A percentile compares a stretch with the other conserved stretches of the same genome.
phyloP scores from a whole-genome alignment of 2,113 vertebrate species.

The Laticauda laticaudata region DNA sequence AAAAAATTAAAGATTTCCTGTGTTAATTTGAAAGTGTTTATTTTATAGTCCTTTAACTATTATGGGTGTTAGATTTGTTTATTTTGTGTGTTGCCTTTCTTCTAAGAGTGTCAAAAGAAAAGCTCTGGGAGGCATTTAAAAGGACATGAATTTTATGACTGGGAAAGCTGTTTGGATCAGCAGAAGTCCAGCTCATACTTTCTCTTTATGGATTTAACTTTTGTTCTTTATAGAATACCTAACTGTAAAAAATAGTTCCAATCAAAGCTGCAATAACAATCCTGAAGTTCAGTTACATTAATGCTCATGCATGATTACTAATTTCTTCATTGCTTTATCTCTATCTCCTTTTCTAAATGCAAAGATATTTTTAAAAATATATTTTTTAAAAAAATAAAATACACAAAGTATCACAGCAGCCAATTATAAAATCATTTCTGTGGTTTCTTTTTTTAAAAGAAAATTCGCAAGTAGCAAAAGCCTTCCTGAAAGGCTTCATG shows the following conservation, averaged over 20 bases:
- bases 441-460: not conserved
- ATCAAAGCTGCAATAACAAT: not conserved
- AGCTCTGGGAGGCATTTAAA: not conserved
- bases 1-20: not conserved
- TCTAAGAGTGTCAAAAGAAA: not conserved
- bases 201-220: not conserved
- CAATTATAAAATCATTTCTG: not conserved
- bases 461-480: not conserved
- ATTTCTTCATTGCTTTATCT: not conserved
- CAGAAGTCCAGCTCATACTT: not conserved
- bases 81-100: not conserved
- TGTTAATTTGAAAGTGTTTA: not conserved
- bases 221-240: not conserved
- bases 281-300: not conserved
- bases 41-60: not conserved
- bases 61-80: not conserved
- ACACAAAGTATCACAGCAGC: not conserved
- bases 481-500: not conserved
- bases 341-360: not conserved
- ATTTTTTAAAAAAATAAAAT: not conserved
- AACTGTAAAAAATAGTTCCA: not conserved
- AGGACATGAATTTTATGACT: not conserved
- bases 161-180: not conserved
- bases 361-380: not conserved
- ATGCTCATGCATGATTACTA: not conserved